A percentile compares a stretch with the other conserved stretches of the same genome.
Conservation (phyloP, 2,113 vertebrate species). For the Rafetus swinhoei region DNA sequence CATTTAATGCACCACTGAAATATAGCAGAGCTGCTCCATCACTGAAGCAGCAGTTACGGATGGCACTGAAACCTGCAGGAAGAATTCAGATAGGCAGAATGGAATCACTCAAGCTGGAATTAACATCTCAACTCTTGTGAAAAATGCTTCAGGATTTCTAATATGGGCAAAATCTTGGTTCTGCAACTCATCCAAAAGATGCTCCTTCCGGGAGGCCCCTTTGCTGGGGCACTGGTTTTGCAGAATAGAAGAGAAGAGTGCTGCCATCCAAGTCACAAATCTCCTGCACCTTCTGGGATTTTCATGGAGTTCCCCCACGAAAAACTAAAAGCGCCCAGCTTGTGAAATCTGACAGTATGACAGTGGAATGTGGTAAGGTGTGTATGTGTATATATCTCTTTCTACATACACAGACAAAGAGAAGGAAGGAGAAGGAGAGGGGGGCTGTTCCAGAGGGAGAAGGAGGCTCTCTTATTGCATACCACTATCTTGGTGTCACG, state of each 20-base stretch:
- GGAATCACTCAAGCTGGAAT: neutral
- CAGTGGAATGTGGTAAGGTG: accelerated
- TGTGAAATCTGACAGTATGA: neutral
- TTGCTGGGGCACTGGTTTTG: neutral
- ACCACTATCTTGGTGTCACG: constrained; percentile 88
- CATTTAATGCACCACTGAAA: neutral
- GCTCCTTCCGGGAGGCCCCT: neutral
- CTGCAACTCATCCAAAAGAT: neutral
- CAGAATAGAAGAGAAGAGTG: neutral
- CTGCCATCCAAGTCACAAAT: neutral
- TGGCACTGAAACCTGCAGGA: neutral
- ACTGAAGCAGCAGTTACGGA: neutral
- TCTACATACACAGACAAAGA: neutral
- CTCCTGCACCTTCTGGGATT: neutral
- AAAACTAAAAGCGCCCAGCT: accelerated
- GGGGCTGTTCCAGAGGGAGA: neutral
- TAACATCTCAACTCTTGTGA: neutral
- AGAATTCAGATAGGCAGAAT: neutral
- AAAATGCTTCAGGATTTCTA: neutral
- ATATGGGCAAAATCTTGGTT: accelerated
- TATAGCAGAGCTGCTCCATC: neutral
- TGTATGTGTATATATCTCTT: accelerated
- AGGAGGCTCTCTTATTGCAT: neutral
- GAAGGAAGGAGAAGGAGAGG: neutral
- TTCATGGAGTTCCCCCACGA: neutral